Conservation (phyloP, 2,113 vertebrate genomes). For the Ceyx cyanopectus region DNA sequence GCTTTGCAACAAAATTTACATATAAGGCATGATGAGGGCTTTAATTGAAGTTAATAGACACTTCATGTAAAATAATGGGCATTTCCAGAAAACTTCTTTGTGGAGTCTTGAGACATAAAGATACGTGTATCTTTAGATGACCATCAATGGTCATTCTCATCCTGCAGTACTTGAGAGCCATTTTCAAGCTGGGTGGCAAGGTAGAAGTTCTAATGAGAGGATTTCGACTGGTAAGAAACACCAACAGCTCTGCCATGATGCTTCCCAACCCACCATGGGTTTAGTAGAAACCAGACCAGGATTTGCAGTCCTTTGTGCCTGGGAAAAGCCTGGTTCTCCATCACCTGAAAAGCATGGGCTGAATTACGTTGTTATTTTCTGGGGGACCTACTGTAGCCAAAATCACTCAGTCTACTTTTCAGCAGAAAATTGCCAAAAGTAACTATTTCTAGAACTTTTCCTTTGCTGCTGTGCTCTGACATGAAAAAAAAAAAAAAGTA, state of each 20-base stretch:
- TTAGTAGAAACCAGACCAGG: background rate
- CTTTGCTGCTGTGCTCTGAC: background rate
- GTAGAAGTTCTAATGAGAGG: background rate
- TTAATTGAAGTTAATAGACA: background rate
- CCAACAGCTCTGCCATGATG: background rate
- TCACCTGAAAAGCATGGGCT: background rate
- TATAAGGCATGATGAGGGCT: background rate
- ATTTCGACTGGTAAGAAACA: background rate
- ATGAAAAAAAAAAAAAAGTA: background rate
- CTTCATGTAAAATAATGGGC: background rate
- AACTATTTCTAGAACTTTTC: constrained; percentile 5
- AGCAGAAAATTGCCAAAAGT: background rate
- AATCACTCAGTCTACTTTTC: background rate
- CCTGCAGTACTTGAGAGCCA: background rate
- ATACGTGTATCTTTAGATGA: background rate
- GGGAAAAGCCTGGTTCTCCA: background rate
- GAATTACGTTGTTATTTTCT: background rate
- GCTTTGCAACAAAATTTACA: background rate
- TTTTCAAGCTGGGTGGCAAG: background rate
- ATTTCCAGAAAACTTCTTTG: background rate
- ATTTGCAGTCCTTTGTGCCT: accelerated
- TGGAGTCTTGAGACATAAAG: background rate
- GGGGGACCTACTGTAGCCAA: background rate
- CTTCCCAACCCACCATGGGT: background rate
- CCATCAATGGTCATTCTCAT: background rate